Percentiles rank a stretch among this genome's conserved stretches.
These are phyloP conservation scores for Kryptolebias ocellatus DNA, from an alignment of 2,797 vertebrate species.

Conservation along the genomic window DNA sequence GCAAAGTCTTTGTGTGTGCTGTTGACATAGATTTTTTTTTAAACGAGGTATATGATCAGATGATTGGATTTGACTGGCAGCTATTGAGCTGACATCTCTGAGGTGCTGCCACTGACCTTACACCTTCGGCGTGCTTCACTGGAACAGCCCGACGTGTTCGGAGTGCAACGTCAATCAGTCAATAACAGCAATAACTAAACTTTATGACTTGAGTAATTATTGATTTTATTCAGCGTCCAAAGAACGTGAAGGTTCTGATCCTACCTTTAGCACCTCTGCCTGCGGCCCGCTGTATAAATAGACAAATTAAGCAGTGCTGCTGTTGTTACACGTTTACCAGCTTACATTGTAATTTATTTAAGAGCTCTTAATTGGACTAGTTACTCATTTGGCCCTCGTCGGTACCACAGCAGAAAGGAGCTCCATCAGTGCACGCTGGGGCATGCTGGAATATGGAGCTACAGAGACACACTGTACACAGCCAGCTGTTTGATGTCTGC, in stretches of 20 bases:
- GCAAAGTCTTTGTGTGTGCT: constrained; percentile 9
- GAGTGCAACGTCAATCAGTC: constrained; percentile 37
- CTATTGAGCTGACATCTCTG: constrained; percentile 51
- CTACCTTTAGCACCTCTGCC: constrained; percentile 34
- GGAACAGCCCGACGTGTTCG: constrained; percentile 27
- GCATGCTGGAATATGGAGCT: constrained; percentile 67
- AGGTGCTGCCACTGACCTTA: constrained; percentile 37
- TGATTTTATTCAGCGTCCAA: constrained; percentile 36
- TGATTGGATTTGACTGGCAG: constrained; percentile 41
- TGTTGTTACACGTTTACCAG: constrained; percentile 72
- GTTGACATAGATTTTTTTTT: constrained; percentile 27
- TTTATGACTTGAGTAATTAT: constrained; percentile 54
- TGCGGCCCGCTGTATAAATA: constrained; percentile 63
- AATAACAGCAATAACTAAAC: constrained; percentile 48
- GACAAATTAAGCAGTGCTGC: constrained; percentile 60
- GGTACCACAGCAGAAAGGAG: constrained; percentile 70
- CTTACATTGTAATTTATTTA: constrained; percentile 79
- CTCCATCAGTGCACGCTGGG: constrained; percentile 69
- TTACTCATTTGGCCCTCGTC: constrained; percentile 75
- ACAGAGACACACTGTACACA: constrained; percentile 65
- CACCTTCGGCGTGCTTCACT: constrained; percentile 17
- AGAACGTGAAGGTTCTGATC: constrained; percentile 8
- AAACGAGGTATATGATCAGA: constrained; percentile 36
- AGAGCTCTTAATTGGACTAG: constrained; percentile 80
- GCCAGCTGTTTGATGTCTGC: constrained; percentile 79